These are phyloP conservation scores for Dipus sagitta DNA, from an alignment of 2,797 vertebrate genomes.

Conservation along the genomic window DNA sequence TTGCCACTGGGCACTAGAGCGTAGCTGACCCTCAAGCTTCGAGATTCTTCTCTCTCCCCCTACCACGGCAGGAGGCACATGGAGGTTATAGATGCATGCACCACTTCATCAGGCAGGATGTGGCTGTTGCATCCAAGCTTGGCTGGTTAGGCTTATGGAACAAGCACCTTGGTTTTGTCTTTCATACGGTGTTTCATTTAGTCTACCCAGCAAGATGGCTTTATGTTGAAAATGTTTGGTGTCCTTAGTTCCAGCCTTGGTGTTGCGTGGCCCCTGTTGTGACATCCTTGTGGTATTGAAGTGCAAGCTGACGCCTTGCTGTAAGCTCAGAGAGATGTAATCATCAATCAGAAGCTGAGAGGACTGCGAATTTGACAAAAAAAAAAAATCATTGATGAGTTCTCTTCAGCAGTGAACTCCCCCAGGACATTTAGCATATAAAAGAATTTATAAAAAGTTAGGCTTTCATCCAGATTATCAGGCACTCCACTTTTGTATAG, in stretches of 20 bases:
- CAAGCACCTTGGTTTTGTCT: background rate
- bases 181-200: background rate
- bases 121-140: too few relatives aligned
- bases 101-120: too few relatives aligned
- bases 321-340: background rate
- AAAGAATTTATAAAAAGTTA: slow-evolving; percentile 6
- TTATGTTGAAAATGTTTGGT: background rate
- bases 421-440: background rate
- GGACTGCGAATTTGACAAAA: background rate
- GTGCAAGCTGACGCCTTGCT: background rate
- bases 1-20: too few relatives aligned
- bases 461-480: background rate
- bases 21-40: too few relatives aligned
- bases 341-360: background rate
- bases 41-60: too few relatives aligned
- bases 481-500: background rate
- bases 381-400: background rate
- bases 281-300: background rate
- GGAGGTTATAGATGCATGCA: too few relatives aligned
- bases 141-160: too few relatives aligned
- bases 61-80: too few relatives aligned
- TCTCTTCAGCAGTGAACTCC: slow-evolving; percentile 29
- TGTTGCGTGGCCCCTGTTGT: fast-evolving
- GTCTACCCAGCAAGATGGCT: background rate
- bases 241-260: background rate